Conservation (phyloP, 2,113 vertebrate genomes). For the Choloepus hoffmanni region DNA sequence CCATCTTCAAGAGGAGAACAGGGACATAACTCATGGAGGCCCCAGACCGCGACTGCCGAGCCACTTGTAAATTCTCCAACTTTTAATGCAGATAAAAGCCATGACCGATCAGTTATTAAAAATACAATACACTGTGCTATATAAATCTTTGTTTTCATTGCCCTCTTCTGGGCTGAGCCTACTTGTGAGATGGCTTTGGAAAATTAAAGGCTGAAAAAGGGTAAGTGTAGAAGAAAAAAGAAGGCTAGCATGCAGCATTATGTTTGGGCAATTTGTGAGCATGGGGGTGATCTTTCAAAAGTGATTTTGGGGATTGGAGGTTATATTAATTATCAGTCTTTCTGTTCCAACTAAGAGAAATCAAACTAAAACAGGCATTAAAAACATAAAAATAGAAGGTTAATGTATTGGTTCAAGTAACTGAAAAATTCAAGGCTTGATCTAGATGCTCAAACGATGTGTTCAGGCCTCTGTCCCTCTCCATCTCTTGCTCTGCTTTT, state of each 20-base stretch:
- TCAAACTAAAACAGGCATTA: not conserved
- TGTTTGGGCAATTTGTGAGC: not conserved
- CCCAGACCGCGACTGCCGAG: not conserved
- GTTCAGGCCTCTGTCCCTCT: not conserved
- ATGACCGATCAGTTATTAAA: conserved; percentile 65
- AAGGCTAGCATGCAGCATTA: not conserved
- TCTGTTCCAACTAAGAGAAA: conserved; percentile 7
- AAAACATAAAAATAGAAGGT: not conserved
- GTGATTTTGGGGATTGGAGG: not conserved
- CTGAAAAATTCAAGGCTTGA: not conserved
- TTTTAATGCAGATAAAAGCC: conserved; percentile 68
- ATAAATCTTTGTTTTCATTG: conserved; percentile 46
- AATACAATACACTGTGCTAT: conserved; percentile 51
- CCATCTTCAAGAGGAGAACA: conserved; percentile 17
- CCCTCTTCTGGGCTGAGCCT: conserved; percentile 32
- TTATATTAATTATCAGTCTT: not conserved
- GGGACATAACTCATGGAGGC: not conserved
- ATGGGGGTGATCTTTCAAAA: not conserved
- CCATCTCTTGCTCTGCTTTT: not conserved
- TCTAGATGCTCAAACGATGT: not conserved
- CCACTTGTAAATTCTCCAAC: not conserved
- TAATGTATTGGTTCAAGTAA: not conserved
- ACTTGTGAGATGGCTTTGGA: conserved; percentile 45
- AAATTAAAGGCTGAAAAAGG: conserved; percentile 71
- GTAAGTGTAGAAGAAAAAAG: not conserved